phyloP scores from a whole-genome alignment of 2,888 invertebrate species.

The Acheta domesticus region DNA sequence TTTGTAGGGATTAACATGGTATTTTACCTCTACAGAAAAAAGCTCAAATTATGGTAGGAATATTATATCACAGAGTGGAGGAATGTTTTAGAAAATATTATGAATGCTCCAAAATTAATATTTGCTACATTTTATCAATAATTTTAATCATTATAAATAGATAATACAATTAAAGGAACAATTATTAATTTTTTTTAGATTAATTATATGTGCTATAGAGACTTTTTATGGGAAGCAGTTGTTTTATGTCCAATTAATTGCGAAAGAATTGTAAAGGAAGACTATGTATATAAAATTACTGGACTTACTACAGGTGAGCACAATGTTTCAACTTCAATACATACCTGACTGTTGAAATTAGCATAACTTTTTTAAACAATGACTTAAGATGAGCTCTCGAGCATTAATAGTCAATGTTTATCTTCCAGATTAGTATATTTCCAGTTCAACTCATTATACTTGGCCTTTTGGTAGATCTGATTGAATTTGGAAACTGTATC shows the following conservation, averaged over 20 bases:
- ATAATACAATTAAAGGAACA: no score
- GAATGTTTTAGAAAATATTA: no score
- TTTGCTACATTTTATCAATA: not conserved
- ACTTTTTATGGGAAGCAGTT: conserved; percentile 5
- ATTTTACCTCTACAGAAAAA: no score
- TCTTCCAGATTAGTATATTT: not conserved
- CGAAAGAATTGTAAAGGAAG: not conserved
- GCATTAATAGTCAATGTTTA: not conserved
- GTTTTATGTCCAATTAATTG: not conserved
- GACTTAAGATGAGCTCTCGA: no score
- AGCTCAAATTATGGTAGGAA: no score
- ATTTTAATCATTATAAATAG: not conserved
- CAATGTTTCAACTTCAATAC: not conserved
- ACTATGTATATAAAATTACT: not conserved
- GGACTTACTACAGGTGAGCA: conserved; percentile 11
- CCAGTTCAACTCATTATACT: not conserved
- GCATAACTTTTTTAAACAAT: not conserved
- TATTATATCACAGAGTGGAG: no score
- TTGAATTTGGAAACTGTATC: not conserved
- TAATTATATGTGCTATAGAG: conserved; percentile 19
- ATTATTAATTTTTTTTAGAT: not conserved
- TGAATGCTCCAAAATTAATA: not conserved
- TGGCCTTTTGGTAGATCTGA: not conserved
- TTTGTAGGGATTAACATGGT: no score
- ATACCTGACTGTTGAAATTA: not conserved